These are phyloP conservation scores for Anhinga rufa DNA, from an alignment of 2,113 vertebrate genomes.

Conservation along the genomic window DNA sequence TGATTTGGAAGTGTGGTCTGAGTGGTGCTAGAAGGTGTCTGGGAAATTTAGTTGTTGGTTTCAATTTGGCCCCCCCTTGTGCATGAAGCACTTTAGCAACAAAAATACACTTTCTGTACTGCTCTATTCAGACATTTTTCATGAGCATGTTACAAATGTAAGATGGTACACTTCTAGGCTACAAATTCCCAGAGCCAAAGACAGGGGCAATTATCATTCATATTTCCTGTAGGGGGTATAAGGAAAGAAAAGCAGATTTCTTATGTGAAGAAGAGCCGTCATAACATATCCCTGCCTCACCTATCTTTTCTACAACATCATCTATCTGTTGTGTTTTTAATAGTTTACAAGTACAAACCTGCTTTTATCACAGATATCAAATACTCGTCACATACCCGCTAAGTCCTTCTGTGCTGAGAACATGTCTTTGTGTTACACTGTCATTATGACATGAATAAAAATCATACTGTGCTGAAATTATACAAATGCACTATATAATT, in stretches of 20 bases:
- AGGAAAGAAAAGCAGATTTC: not conserved
- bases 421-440: not conserved
- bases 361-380: not conserved
- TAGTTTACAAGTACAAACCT: not conserved
- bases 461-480: not conserved
- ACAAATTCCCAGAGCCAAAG: not conserved
- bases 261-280: not conserved
- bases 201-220: not conserved
- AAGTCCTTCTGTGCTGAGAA: not conserved
- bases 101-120: not conserved
- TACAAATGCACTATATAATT: not conserved
- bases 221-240: not conserved
- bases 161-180: not conserved
- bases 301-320: not conserved
- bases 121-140: not conserved
- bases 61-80: not conserved
- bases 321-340: not conserved
- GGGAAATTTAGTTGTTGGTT: not conserved
- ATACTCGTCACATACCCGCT: too few relatives aligned
- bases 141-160: not conserved
- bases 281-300: not conserved
- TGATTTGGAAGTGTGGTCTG: not conserved
- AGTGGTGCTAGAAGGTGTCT: not conserved
- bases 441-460: not conserved
- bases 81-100: not conserved